phyloP scores from a whole-genome alignment of 2,888 invertebrate species.

The Latrodectus hesperus region DNA sequence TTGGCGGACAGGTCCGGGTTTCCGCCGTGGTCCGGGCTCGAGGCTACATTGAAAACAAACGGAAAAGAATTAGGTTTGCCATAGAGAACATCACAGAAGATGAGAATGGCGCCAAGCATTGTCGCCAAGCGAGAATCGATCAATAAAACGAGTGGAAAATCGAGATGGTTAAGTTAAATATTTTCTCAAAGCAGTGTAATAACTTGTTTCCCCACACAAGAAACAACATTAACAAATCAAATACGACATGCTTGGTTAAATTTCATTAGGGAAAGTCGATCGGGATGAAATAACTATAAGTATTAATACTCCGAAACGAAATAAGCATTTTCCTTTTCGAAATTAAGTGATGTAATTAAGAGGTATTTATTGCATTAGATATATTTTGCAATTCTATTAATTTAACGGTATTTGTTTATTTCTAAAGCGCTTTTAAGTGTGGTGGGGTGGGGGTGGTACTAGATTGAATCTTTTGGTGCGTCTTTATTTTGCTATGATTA shows the following conservation, averaged over 20 bases:
- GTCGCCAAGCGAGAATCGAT: constrained; percentile 33
- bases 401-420: no score
- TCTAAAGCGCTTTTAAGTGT: no score
- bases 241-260: constrained; percentile 62
- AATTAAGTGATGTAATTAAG: constrained; percentile 47
- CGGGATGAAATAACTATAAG: constrained; percentile 14
- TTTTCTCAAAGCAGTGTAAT: constrained; percentile 53
- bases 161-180: constrained; percentile 49
- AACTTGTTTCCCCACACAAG: constrained; percentile 55
- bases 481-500: no score
- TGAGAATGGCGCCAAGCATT: constrained; percentile 48
- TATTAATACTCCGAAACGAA: constrained; percentile 21
- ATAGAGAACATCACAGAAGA: constrained; percentile 2
- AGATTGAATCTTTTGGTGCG: no score
- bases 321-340: constrained; percentile 25
- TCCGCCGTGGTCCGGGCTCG: constrained; percentile 68
- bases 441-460: no score
- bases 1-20: constrained; percentile 69
- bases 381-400: no score
- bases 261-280: constrained; percentile 41
- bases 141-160: constrained; percentile 30
- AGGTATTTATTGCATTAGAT: constrained; percentile 26
- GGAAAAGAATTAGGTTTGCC: constrained; percentile 52
- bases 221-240: constrained; percentile 65
- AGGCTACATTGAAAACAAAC: constrained; percentile 66